Base-by-base conservation (phyloP, 2,797 vertebrate species). In the Propithecus perrieri region DNA sequence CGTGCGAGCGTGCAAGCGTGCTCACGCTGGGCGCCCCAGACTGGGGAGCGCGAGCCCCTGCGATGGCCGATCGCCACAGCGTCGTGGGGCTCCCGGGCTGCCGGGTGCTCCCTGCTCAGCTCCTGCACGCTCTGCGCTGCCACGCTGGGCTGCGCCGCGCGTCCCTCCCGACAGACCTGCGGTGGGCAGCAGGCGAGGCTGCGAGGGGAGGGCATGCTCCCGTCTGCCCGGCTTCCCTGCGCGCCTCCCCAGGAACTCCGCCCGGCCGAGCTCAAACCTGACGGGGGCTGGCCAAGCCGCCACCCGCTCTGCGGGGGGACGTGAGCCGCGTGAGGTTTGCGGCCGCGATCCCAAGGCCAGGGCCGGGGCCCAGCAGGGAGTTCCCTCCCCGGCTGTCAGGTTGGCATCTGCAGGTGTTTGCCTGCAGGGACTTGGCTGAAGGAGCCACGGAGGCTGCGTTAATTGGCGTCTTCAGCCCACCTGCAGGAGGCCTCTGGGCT, bases 371-470 rank as follows among this genome's bases (percentile, higher is more conserved):
- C 30, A 12, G 72, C 33, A 2, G 46, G 86, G 74, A 55, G 3
- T 4, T 13, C 43, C 63, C 35, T 41, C 75, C 59, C 8, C 5
- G 1, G 69, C 35, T 69, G 69, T 35, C 80, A n/a, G 59, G 85
- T 48, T 63, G 91, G 80, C 69, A 24, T 67, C 1, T 57, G 2
- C 96, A 95, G 97, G 95, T 95, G 96, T 96, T 92, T 72, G 71
- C 91, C 96, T 1, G 0, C 0, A 76, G 91, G 96, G 38, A 46
- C 76, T 46, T 20, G 20, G 67, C 33, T 76, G 5, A 59, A 76
- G 83, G n/a, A 85, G 69, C 43, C 57, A 2, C 2, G 5, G 46
- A 48, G 30, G 41, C 0, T 33, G 4, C 7, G 57, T 43, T 85
- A 22, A 85, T 48, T 65, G 76, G 59, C 4, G 0, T 46, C 65